Evolutionary conservation across 2,797 vertebrate genomes (phyloP).

Genomic region (Syndactyla subalaris): DNA sequence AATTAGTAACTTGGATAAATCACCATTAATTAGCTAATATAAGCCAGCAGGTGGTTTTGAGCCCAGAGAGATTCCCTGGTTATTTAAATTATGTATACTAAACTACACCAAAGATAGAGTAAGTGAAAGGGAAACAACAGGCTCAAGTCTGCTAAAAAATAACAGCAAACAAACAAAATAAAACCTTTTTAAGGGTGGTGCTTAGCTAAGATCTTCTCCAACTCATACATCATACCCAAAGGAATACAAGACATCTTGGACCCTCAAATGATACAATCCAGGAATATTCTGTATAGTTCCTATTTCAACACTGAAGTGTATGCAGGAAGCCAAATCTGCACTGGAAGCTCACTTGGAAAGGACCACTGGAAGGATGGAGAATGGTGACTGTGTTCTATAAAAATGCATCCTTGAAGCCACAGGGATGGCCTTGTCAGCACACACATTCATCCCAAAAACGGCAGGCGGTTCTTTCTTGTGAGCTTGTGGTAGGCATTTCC

Average conservation of each 20-base stretch:
- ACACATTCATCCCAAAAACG: neutral
- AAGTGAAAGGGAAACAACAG: slow-evolving; percentile 84
- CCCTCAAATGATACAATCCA: slow-evolving; percentile 75
- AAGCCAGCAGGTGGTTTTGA: slow-evolving; percentile 95
- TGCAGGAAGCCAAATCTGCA: slow-evolving; percentile 67
- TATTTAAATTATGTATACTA: slow-evolving; percentile 96
- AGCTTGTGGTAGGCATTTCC: neutral
- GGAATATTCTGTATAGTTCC: slow-evolving; percentile 12
- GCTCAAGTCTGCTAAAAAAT: slow-evolving; percentile 69
- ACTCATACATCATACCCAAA: slow-evolving; percentile 79
- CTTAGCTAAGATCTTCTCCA: slow-evolving; percentile 78
- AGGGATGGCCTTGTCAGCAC: neutral
- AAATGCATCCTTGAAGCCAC: neutral
- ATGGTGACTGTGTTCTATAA: neutral
- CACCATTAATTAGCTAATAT: slow-evolving; percentile 99
- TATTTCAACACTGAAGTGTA: slow-evolving; percentile 78
- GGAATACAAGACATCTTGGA: slow-evolving; percentile 85
- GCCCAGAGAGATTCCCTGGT: slow-evolving; percentile 92
- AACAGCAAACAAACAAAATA: slow-evolving; percentile 25
- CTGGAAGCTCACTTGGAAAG: slow-evolving; percentile 60
- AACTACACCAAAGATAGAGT: slow-evolving; percentile 82
- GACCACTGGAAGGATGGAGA: slow-evolving; percentile 37
- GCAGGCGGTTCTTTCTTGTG: neutral
- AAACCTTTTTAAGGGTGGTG: slow-evolving; percentile 71
- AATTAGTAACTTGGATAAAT: slow-evolving; percentile 97